These are phyloP conservation scores for Formica selysi DNA, from an alignment of 1,140 invertebrate species.

Conservation along the genomic window DNA sequence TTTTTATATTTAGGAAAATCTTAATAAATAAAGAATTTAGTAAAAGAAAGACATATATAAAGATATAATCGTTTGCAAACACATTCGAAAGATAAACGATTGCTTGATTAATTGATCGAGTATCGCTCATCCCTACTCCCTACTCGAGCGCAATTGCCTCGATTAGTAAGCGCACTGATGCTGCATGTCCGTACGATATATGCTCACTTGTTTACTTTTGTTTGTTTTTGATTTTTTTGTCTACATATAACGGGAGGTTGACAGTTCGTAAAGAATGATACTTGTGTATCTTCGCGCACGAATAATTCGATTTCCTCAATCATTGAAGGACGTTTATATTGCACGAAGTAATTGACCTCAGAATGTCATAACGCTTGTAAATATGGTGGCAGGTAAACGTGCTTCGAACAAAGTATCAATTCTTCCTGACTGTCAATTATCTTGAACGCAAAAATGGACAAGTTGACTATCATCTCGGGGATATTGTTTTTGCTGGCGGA, in stretches of 20 bases:
- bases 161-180: background rate
- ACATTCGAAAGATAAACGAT: background rate
- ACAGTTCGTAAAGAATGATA: background rate
- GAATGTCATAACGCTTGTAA: background rate
- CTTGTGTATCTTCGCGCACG: background rate
- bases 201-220: background rate
- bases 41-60: no score
- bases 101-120: background rate
- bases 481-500: constrained; percentile 96
- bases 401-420: constrained; percentile 9
- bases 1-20: background rate
- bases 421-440: background rate
- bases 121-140: background rate
- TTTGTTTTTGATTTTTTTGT: background rate
- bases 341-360: background rate
- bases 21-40: background rate
- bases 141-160: background rate
- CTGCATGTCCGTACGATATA: no score
- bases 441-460: constrained; percentile 91
- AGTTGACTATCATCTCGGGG: constrained; percentile 96
- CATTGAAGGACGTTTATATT: background rate
- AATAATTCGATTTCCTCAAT: background rate
- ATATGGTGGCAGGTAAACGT: background rate
- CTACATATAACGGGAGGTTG: no score
- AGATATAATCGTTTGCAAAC: background rate